Conservation (phyloP, 2,113 vertebrate species). For the Lathamus discolor region DNA sequence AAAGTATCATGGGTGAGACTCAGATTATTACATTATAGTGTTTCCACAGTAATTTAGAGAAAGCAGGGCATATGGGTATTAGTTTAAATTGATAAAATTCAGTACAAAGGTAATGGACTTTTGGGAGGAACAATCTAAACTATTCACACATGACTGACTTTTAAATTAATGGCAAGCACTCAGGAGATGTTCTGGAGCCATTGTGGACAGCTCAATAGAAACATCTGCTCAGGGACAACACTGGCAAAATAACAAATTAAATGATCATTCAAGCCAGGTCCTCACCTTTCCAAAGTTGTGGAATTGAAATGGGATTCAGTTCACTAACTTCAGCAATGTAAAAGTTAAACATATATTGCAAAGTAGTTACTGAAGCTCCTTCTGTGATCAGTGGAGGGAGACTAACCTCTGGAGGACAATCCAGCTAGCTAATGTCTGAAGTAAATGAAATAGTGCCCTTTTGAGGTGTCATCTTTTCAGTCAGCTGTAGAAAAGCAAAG, state of each 20-base stretch:
- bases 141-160: neutral
- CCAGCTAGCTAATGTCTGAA: neutral
- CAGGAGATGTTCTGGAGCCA: neutral
- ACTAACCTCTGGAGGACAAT: neutral
- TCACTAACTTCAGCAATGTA: constrained; percentile 2
- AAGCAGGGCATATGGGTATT: neutral
- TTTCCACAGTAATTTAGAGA: neutral
- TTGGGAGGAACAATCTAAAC: neutral
- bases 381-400: neutral
- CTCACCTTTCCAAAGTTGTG: neutral
- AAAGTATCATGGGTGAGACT: neutral
- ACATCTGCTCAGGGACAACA: neutral
- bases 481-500: neutral
- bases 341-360: neutral
- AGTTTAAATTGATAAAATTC: neutral
- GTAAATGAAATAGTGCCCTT: neutral
- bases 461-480: neutral
- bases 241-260: neutral
- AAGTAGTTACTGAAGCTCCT: neutral
- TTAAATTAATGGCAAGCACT: neutral
- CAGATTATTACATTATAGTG: neutral
- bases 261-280: neutral
- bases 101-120: neutral
- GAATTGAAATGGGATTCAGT: constrained; percentile 4
- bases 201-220: neutral